phyloP scores from a whole-genome alignment of 2,888 invertebrate genomes.

The Escarpia spicata region DNA sequence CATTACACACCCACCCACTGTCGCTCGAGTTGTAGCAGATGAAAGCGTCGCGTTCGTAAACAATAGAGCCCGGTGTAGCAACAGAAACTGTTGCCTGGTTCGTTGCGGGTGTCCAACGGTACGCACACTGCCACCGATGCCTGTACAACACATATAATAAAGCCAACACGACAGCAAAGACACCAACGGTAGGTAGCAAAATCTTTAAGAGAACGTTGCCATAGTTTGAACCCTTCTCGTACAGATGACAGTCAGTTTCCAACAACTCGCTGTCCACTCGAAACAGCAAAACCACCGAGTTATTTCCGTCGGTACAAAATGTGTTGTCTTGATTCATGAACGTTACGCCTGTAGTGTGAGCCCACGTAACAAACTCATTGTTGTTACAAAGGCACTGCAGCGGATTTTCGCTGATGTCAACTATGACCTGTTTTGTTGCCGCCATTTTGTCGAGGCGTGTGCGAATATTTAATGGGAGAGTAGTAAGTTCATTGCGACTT shows the following conservation, averaged over 20 bases:
- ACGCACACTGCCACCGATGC: not conserved
- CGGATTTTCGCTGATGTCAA: not conserved
- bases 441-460: not conserved
- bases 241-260: not conserved
- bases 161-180: not conserved
- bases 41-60: not conserved
- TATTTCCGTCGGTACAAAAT: not conserved
- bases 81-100: not conserved
- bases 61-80: not conserved
- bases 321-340: not conserved
- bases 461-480: not conserved
- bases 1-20: not conserved
- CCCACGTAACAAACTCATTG: not conserved
- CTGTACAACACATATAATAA: not conserved
- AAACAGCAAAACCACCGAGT: not conserved
- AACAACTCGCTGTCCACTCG: not conserved
- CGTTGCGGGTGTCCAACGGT: too few relatives aligned
- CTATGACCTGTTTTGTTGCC: not conserved
- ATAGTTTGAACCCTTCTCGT: not conserved
- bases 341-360: not conserved
- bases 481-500: not conserved
- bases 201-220: not conserved
- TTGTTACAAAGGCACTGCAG: not conserved
- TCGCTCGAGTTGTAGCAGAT: conserved; percentile 10
- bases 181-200: not conserved